These are phyloP conservation scores for Notamacropus eugenii DNA, from an alignment of 2,797 vertebrate genomes.

Conservation along the genomic window DNA sequence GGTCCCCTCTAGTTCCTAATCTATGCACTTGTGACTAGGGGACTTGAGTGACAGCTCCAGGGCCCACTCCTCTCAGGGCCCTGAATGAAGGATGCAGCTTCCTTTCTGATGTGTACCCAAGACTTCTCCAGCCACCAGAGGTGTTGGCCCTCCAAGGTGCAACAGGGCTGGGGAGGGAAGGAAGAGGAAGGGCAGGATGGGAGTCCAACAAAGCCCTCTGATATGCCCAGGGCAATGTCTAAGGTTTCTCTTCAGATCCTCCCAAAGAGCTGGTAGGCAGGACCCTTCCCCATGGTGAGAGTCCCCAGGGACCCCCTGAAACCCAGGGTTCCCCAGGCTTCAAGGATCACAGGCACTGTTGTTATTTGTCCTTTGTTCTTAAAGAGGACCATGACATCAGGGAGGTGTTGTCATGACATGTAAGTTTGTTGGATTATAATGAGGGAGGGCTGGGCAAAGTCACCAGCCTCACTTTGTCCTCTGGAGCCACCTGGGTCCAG, in stretches of 20 bases:
- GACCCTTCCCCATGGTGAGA: background rate
- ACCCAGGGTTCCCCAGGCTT: background rate
- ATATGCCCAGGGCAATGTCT: background rate
- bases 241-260: background rate
- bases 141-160: background rate
- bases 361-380: too few species aligned
- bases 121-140: background rate
- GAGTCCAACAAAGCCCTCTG: background rate
- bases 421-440: too few species aligned
- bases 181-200: background rate
- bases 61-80: background rate
- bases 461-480: too few species aligned
- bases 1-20: background rate
- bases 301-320: background rate
- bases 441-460: too few species aligned
- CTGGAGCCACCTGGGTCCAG: too few species aligned
- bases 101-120: background rate
- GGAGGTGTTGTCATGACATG: too few species aligned
- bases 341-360: background rate
- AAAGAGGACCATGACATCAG: too few species aligned
- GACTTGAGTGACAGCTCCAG: background rate
- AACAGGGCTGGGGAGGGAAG: too few species aligned
- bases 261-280: background rate
- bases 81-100: background rate
- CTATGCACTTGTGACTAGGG: background rate